A percentile compares a stretch with the other conserved stretches of the same genome.
Evolutionary conservation across 2,797 vertebrate genomes (phyloP).

Genomic region (Pangasius larnaudii): DNA sequence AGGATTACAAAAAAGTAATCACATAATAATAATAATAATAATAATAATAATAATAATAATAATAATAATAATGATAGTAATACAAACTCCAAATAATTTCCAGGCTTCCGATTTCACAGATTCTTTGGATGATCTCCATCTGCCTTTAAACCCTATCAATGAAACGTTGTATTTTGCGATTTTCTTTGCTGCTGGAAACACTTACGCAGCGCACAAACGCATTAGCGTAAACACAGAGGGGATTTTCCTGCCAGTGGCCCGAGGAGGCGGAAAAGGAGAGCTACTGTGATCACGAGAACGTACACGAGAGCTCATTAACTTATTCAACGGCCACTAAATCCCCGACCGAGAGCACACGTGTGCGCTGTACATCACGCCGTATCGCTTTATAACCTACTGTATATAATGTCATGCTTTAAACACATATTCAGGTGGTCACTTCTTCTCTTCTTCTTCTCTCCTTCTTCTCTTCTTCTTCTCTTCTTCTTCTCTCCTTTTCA

Average conservation of each 20-base stretch:
- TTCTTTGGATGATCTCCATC: neutral
- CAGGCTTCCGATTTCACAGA: no score
- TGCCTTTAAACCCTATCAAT: conserved; percentile 16
- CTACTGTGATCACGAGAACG: conserved; percentile 36
- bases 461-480: neutral
- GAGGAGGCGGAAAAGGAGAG: conserved; percentile 17
- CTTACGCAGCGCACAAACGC: conserved; percentile 84
- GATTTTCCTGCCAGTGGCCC: conserved; percentile 36
- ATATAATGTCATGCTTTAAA: neutral
- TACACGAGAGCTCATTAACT: conserved; percentile 6
- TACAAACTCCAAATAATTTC: neutral
- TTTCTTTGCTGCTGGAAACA: conserved; percentile 74
- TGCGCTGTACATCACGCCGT: neutral
- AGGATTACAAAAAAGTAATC: neutral
- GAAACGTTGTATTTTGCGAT: neutral
- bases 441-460: neutral
- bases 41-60: neutral
- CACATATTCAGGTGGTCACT: neutral
- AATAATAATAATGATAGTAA: neutral
- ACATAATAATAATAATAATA: neutral
- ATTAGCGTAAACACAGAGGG: conserved; percentile 77
- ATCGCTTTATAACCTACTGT: neutral
- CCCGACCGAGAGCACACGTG: neutral
- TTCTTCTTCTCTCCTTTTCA: neutral
- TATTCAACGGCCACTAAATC: neutral